Evolutionary conservation across 2,888 invertebrate genomes (phyloP), one percentile per base, ranked within the genome.

Genomic region (Spodoptera littoralis): DNA sequence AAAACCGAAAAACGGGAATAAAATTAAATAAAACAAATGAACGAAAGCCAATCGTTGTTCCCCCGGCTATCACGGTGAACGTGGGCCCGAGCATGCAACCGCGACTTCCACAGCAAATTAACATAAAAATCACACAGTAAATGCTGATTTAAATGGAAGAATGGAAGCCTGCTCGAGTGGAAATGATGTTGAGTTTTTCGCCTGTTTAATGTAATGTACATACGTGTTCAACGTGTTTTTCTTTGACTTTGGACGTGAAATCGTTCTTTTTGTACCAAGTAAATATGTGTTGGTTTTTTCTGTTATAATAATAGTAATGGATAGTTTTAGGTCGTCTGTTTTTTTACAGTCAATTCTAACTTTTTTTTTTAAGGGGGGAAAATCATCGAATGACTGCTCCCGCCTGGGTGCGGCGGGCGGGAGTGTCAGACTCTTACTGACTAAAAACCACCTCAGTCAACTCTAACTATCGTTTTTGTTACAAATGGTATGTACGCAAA

Each of bases 81-180:
- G 66, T 48, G 50, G 41, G 51, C 54, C 58, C 68, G 63, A 60
- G 59, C 62, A 50, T 58, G 62, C 53, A 49, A 55, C 65, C 63
- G 66, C 78, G 60, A 61, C 9, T 58, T 58, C 75, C 77, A 57
- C 80, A 62, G 56, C 63, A 60, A 71, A 79, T 80, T 80, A 77
- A 77, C 75, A 75, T 73, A 70, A 77, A 79, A 80, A 79, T 80
- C 79, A 76, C 74, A 61, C 61, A 49, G 76, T 57, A 69, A 72
- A 65, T 63, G 66, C 58, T 62, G 70, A 51, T 64, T 77, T 71
- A 67, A 77, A 77, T 67, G 60, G 56, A 76, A 61, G 61, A 77
- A 76, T 68, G 64, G 54, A 60, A 47, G 44, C 30, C 42, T 45
- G 57, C 44, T 71, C 50, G 52, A 68, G 52, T 61, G 61, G 51